Percentiles rank a stretch among this genome's conserved stretches.
Evolutionary conservation across 2,113 vertebrate species (phyloP).

Genomic region (Maccullochella peelii): DNA sequence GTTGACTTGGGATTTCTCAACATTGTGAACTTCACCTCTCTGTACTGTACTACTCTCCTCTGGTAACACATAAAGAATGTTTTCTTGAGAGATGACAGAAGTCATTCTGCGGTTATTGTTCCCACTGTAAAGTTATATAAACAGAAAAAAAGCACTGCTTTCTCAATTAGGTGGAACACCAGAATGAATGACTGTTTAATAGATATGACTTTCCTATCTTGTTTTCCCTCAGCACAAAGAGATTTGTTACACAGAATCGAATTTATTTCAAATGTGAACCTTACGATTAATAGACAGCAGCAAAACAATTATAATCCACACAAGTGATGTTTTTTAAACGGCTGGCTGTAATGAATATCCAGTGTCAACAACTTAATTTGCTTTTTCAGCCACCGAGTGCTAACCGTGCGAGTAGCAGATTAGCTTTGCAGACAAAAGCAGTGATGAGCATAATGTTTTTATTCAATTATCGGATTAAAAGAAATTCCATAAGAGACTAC

Average conservation of each 20-base stretch:
- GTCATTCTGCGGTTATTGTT: conserved; percentile 25
- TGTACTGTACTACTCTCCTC: not conserved
- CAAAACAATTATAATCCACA: conserved; percentile 67
- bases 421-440: conserved; percentile 42
- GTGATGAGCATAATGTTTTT: conserved; percentile 40
- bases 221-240: conserved; percentile 53
- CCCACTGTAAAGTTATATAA: conserved; percentile 47
- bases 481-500: conserved; percentile 25
- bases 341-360: conserved; percentile 60
- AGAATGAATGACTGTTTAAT: conserved; percentile 57
- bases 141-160: conserved; percentile 43
- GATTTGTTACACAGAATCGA: conserved; percentile 57
- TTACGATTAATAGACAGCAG: conserved; percentile 57
- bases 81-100: not conserved
- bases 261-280: conserved; percentile 71
- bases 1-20: conserved; percentile 4
- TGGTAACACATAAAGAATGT: not conserved
- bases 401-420: conserved; percentile 46
- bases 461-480: conserved; percentile 50
- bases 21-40: not conserved
- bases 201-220: conserved; percentile 54
- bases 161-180: conserved; percentile 53
- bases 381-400: conserved; percentile 31
- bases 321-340: conserved; percentile 50
- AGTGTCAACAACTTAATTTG: conserved; percentile 63